Evolutionary conservation across 2,888 invertebrate species (phyloP), one percentile per base, ranked within the genome.

Genomic region (Lasioglossum lativentre): DNA sequence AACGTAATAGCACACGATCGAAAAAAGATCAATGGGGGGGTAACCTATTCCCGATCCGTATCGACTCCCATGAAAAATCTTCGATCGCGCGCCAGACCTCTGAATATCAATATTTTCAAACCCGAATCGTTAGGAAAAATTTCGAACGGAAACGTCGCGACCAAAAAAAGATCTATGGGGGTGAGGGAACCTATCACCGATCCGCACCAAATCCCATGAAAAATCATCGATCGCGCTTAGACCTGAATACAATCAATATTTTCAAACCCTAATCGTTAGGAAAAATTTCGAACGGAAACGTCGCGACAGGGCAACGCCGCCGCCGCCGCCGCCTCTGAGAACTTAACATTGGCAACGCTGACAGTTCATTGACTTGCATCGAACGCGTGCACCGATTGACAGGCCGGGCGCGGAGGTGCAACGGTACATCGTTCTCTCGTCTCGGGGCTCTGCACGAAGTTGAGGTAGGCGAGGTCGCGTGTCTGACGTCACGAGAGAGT

Each of bases 391-490:
- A 86, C 85, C 90, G 90, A 90, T 90, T 90, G 90, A 90, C 90
- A 90, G 91, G 88, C 85, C 91, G 87, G 90, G 90, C 91, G 91
- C 91, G 90, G 90, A 91, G 90, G 88, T 90, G 91, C 90, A 90
- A 90, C 90, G 90, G 90, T 90, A 90, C 90, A 90, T 91, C 89
- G 87, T 88, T 87, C 87, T 87, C 91, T 87, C 90, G 86, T 79
- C 84, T 72, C 78, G 80, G 80, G 85, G 47, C 78, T 82, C 85
- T 88, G 92, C 92, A 91, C 91, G 88, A 93, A 92, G 94, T 94
- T 94, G 94, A 94, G 94, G 93, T 94, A 94, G 95, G 95, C 93
- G 95, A 95, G 95, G 95, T 94, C 94, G 94, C 89, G 91, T 85
- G 89, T 89, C 87, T 94, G 93, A 93, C 93, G 92, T 93, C 93